These are phyloP conservation scores for Macropis europaea DNA, from an alignment of 2,888 invertebrate genomes.

Conservation along the genomic window DNA sequence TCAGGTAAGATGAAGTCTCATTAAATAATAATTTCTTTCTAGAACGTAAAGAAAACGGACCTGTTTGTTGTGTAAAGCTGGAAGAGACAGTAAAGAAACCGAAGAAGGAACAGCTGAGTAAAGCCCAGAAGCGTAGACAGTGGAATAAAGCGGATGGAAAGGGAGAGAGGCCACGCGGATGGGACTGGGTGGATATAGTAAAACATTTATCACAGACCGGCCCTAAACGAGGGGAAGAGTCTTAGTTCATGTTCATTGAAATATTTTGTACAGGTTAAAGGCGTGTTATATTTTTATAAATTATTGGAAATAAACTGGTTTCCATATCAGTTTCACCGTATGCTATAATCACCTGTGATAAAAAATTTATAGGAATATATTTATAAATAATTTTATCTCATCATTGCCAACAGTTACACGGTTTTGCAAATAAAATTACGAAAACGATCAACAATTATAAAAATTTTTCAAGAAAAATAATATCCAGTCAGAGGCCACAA, in stretches of 20 bases:
- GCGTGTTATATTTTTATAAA: slow-evolving; percentile 73
- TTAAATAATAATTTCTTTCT: neutral
- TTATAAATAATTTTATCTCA: slow-evolving; percentile 43
- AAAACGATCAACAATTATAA: slow-evolving; percentile 32
- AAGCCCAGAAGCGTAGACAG: slow-evolving; percentile 93
- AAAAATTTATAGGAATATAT: slow-evolving; percentile 34
- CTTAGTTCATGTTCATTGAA: slow-evolving; percentile 60
- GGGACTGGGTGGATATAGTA: slow-evolving; percentile 98
- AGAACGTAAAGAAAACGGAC: neutral
- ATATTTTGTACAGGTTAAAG: slow-evolving; percentile 68
- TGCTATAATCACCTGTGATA: slow-evolving; percentile 45
- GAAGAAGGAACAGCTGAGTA: slow-evolving; percentile 93
- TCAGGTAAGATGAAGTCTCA: slow-evolving; percentile 68
- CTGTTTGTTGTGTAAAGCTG: slow-evolving; percentile 27
- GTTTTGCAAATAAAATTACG: slow-evolving; percentile 39
- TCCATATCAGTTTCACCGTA: slow-evolving; percentile 50
- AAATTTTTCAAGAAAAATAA: slow-evolving; percentile 37
- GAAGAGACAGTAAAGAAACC: slow-evolving; percentile 82
- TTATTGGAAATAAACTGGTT: slow-evolving; percentile 65
- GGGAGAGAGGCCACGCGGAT: slow-evolving; percentile 93
- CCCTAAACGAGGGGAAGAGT: slow-evolving; percentile 80
- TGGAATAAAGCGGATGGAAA: slow-evolving; percentile 92
- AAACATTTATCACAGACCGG: slow-evolving; percentile 95
- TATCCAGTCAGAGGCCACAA: slow-evolving; percentile 20
- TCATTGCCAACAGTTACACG: slow-evolving; percentile 37